Base-by-base conservation (phyloP, 2,888 invertebrate species). In the Ophion ellenae region DNA sequence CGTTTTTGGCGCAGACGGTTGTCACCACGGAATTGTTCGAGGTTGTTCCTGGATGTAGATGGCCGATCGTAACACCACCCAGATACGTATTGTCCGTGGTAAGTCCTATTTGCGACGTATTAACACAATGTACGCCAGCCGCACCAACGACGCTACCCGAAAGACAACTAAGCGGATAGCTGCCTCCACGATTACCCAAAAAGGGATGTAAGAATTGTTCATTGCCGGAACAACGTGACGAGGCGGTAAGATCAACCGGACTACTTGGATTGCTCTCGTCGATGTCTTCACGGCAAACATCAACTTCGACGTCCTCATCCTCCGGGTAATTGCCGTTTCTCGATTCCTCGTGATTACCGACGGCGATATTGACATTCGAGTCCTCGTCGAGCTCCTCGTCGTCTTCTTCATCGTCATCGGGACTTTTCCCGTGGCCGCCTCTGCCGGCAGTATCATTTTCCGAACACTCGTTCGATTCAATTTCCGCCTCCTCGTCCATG, bases 241-340 rank as follows among this genome's bases (percentile, higher is more conserved):
- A 91, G 0, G 94, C 94, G 36, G 94, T 94, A 4, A 94, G 89
- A 77, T 95, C 94, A 6, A 95, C 94, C 2, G 95, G 95, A 77
- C 94, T 94, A 66, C 93, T 93, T 0, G 94, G 93, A 74, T 92
- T 94, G 82, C 93, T 93, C 71, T 92, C 93, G 89, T 89, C 93
- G 85, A 84, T 92, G 71, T 91, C 92, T 81, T 91, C 91, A 83
- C 86, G 89, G 77, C 91, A 91, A 70, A 93, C 92, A 63, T 93
- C 94, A 0, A 93, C 92, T 59, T 93, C 93, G 45, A 91, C 89
- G 53, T 93, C 91, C 67, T 92, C 93, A 76, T 93, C 93, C 9
- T 92, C 92, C 40, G 90, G 90, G 75, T 91, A 92, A 61, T 89
- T 84, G 0, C 91, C 91, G 85, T 92, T 91, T 36, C 88, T 89